Evolutionary conservation across 2,113 vertebrate species (phyloP), one percentile per base, ranked within the genome.

Genomic region (Lamprologus callipterus): DNA sequence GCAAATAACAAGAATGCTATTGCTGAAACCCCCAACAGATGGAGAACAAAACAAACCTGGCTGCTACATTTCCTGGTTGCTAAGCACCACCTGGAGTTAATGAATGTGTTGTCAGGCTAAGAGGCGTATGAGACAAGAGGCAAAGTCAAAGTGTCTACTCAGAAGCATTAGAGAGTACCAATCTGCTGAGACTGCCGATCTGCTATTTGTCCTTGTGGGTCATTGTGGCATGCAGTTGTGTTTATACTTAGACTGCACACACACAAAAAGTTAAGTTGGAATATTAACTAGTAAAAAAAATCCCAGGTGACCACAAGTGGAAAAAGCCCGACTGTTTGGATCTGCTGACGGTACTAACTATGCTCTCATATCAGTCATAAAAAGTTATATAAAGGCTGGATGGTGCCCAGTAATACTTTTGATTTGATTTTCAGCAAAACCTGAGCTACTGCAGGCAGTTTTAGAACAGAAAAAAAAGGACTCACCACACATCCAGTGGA

Each of bases 401-500:
- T 42, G 33, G 7, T 7, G 23, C 7, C n/a, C 82, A 19, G 9
- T 42, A 28, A 85, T 82, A 13, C 17, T 87, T 19, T 85, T 49
- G 79, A 47, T 86, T 54, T 9, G 57, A 82, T 84, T 51, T 9
- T 49, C 17, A 78, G 26, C 26, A n/a, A 31, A 49, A 10, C 17
- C 42, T 49, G 26, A 78, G 33, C 7, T 37, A 3, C 8, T 58
- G 40, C 37, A 85, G 80, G 16, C 14, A 70, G 58, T 16, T 51
- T 26, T 23, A 21, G 9, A 68, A 68, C 19, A 21, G 4, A 80
- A 40, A 37, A 35, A 3, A 28, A 16, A 21, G 8, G 16, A 98
- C 98, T 37, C 95, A 99, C 99, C 97, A 99, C 97, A 0, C 99
- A 99, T 82, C 99, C 99, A 0, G 97, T 98, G 0, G 98, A 99